These are phyloP conservation scores for Platycheirus rosarum DNA, from an alignment of 2,888 invertebrate genomes.

Conservation along the genomic window DNA sequence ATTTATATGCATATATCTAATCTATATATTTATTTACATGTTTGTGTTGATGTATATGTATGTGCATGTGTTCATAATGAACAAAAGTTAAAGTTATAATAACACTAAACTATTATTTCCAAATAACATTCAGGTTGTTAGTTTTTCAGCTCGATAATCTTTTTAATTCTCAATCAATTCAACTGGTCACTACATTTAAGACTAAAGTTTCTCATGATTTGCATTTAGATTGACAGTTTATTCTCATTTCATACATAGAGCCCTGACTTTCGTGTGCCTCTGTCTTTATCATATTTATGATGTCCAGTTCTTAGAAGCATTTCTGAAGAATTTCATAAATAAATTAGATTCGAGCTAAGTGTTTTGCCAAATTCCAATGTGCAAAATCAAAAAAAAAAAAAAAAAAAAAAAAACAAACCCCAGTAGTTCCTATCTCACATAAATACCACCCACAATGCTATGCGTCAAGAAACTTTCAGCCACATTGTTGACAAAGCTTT, in stretches of 20 bases:
- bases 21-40: too few relatives aligned
- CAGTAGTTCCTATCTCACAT: background rate
- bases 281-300: background rate
- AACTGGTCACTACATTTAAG: background rate
- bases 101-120: too few relatives aligned
- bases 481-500: slow-evolving; percentile 24
- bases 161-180: too few relatives aligned
- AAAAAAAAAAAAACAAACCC: background rate
- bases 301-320: background rate
- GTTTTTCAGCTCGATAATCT: too few relatives aligned
- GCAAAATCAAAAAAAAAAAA: slow-evolving; percentile 2
- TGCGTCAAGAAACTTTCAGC: slow-evolving; percentile 15
- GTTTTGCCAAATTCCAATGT: slow-evolving; percentile 18
- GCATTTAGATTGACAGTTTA: slow-evolving; percentile 5
- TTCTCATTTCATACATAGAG: background rate
- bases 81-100: too few relatives aligned
- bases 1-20: too few relatives aligned
- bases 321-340: slow-evolving; percentile 7
- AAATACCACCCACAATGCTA: slow-evolving; percentile 24
- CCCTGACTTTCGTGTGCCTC: background rate
- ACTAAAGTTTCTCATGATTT: background rate
- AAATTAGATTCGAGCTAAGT: background rate
- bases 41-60: too few relatives aligned
- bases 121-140: too few relatives aligned
- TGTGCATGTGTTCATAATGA: too few relatives aligned